Base-by-base conservation (phyloP, 1,140 invertebrate species). In the Halictus rubicundus region DNA sequence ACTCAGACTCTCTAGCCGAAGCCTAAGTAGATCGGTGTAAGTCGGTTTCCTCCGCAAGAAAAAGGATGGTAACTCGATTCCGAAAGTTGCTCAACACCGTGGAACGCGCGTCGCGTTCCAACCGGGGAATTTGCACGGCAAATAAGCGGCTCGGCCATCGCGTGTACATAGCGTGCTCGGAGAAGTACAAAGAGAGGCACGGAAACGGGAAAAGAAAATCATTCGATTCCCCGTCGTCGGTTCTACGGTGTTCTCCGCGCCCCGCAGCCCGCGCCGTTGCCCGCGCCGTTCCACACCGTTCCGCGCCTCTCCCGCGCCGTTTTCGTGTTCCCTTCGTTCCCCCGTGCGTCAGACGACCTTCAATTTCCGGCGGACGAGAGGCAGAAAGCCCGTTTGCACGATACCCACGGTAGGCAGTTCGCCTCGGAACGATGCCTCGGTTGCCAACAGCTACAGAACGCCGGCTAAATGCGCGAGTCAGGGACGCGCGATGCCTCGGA, bases 331-430 rank as follows among this genome's bases (percentile, higher is more conserved):
- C 54, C 32, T 32, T 32, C 32, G 5, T 32, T 23, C 21, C 61
- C 27, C 19, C 16, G 49, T n/a, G 68, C 64, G 74, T 46, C 73
- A 25, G 70, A 52, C 82, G 83, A 85, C 83, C 84, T 86, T 86
- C 84, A 86, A 86, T 86, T 85, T 86, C 84, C 84, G 83, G 83
- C 64, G 84, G 78, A 81, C 74, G 61, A 78, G 19, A 52, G 49
- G 49, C 49, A 21, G 16, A 16, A 16, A 52, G 49, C 14, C 16
- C 25, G 66, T 42, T 71, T 59, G 66, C 64, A 63, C 78, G 78
- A 77, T 69, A 73, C 72, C 16, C 12, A 6, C 70, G 59, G 52
- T 5, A 21, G 21, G 78, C 21, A 54, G 52, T 21, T 46, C n/a
- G 64, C 68, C 73, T 39, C 19, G 42, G 60, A 66, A 63, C 77